Base-by-base conservation (phyloP, 2,797 vertebrate genomes). In the Manis pentadactyla region DNA sequence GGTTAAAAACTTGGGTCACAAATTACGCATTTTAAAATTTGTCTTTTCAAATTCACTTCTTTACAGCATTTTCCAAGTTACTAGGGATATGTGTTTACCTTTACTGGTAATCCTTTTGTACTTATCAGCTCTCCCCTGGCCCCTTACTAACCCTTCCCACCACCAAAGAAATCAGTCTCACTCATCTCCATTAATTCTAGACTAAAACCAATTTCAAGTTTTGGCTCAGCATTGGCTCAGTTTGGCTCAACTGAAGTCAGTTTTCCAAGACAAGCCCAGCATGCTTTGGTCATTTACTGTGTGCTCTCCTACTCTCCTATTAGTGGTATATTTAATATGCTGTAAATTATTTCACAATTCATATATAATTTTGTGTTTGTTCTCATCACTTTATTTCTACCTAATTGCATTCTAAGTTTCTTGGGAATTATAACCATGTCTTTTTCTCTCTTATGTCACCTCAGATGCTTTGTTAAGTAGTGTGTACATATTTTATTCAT, bases 21-120 rank as follows among this genome's bases (percentile, higher is more conserved):
- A 7, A 64, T 21, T 79, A n/a, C 77, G 4, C 66, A 39, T 90
- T 90, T 87, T 83, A 94, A 74, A 94, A 74, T 73, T 75, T 85
- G 31, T 74, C 77, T 87, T 79, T 83, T 57, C 53, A 87, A 27
- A 42, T 92, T 71, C 53, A 73, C 14, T n/a, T 92, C 66, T 93
- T 92, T 59, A 87, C 68, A 71, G 21, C 51, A 66, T 68, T 83
- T 86, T 34, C 29, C 84, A 85, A 66, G 9, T 93, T 42, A 90
- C 42, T 87, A 63, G 39, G 55, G 42, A 68, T 87, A 21, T 21
- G 23, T 61, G 25, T 51, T 87, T 39, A 66, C 27, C 61, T 64
- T 79, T 63, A 66, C 27, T 53, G 61, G 11, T 23, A 55, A 27
- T 63, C 57, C 53, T 17, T 31, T 59, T 19, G 31, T 68, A 89